A percentile compares a stretch with the other conserved stretches of the same genome.
Evolutionary conservation across 2,888 invertebrate genomes (phyloP).

Genomic region (Hoplodrina blanda): DNA sequence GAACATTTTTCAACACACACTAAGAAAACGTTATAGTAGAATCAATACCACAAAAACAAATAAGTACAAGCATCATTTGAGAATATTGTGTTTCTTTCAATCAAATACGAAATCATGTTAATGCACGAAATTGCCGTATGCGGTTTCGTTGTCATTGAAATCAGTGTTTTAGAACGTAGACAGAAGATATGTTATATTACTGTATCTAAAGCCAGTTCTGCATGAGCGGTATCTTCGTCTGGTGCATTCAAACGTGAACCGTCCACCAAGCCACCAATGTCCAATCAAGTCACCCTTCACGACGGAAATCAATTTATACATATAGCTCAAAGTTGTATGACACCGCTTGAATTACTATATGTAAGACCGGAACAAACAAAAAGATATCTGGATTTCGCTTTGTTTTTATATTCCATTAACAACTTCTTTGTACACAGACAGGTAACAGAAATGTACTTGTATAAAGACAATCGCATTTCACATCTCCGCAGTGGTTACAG

Average conservation of each 20-base stretch:
- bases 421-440: slow-evolving; percentile 23
- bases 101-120: slow-evolving; percentile 29
- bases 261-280: slow-evolving; percentile 78
- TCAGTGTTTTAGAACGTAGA: slow-evolving; percentile 47
- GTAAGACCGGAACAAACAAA: slow-evolving; percentile 41
- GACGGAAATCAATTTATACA: slow-evolving; percentile 72
- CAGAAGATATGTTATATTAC: slow-evolving; percentile 48
- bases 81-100: slow-evolving; percentile 26
- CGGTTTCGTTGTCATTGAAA: slow-evolving; percentile 55
- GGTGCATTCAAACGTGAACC: slow-evolving; percentile 84
- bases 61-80: slow-evolving; percentile 24
- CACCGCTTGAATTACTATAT: slow-evolving; percentile 63
- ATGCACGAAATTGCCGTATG: slow-evolving; percentile 41
- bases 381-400: slow-evolving; percentile 22
- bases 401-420: slow-evolving; percentile 28
- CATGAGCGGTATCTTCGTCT: slow-evolving; percentile 82
- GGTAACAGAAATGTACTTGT: slow-evolving; percentile 17
- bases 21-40: slow-evolving; percentile 16
- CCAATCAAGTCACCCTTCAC: slow-evolving; percentile 77
- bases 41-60: slow-evolving; percentile 38
- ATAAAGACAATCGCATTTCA: slow-evolving; percentile 47
- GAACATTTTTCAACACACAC: slow-evolving; percentile 1
- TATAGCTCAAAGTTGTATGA: slow-evolving; percentile 62
- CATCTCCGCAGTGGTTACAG: slow-evolving; percentile 35
- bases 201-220: slow-evolving; percentile 74